Conservation (phyloP, 1,140 invertebrate species). For the Zeugodacus cucurbitae region DNA sequence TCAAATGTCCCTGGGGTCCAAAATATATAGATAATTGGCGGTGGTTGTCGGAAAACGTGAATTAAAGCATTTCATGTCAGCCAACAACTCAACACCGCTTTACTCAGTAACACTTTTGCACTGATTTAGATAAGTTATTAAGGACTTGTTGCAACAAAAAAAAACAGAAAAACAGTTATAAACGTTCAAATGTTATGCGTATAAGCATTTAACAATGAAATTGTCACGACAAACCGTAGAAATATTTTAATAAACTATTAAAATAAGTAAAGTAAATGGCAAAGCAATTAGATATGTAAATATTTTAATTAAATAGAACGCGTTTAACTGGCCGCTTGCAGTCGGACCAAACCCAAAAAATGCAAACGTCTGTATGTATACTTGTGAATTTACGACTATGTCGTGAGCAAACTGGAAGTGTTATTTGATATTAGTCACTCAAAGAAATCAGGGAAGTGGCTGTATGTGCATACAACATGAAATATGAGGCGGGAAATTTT, state of each 20-base stretch:
- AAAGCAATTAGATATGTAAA: neutral
- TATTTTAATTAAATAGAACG: neutral
- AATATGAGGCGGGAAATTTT: neutral
- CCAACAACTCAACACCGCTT: neutral
- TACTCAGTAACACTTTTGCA: neutral
- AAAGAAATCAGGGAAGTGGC: neutral
- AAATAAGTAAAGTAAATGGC: neutral
- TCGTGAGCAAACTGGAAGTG: neutral
- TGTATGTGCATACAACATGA: neutral
- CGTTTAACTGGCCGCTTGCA: neutral
- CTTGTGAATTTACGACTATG: too few relatives aligned
- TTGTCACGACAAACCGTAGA: neutral
- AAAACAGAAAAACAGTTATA: neutral
- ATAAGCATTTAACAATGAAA: conserved; percentile 2
- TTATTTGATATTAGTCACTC: neutral
- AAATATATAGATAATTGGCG: neutral
- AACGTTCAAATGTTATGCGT: neutral
- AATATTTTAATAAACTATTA: neutral
- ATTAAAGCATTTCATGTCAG: neutral
- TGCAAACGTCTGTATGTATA: neutral
- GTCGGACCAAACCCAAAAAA: neutral
- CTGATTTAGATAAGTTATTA: neutral
- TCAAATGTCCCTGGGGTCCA: too few relatives aligned
- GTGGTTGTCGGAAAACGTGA: neutral
- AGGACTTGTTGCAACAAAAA: neutral